Evolutionary conservation across 2,113 vertebrate species (phyloP).

Genomic region (Rutilus rutilus): DNA sequence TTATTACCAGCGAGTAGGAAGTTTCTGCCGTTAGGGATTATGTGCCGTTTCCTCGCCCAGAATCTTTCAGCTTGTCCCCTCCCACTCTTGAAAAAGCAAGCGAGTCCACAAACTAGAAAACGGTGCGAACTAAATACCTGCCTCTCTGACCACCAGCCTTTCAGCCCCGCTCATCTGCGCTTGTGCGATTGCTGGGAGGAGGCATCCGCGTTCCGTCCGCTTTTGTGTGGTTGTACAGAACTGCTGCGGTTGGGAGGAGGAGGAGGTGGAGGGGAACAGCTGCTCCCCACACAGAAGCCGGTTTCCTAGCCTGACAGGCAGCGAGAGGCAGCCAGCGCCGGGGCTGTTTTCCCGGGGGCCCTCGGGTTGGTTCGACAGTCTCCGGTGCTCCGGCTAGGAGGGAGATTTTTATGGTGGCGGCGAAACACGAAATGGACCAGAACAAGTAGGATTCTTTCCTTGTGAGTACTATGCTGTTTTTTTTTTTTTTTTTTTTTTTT

Average conservation of each 20-base stretch:
- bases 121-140: constrained; percentile 57
- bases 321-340: constrained; percentile 38
- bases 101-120: constrained; percentile 74
- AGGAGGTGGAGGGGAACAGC: constrained; percentile 82
- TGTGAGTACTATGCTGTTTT: constrained; percentile 68
- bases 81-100: constrained; percentile 80
- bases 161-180: constrained; percentile 30
- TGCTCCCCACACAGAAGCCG: constrained; percentile 80
- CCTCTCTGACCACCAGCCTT: constrained; percentile 43
- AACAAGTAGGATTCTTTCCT: constrained; percentile 67
- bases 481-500: constrained; percentile 17
- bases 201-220: constrained; percentile 57
- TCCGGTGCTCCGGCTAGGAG: constrained; percentile 62
- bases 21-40: constrained; percentile 86
- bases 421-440: constrained; percentile 69
- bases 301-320: constrained; percentile 77
- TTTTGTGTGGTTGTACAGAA: constrained; percentile 64
- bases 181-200: constrained; percentile 61
- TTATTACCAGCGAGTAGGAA: constrained; percentile 79
- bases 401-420: constrained; percentile 73
- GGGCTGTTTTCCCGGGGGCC: constrained; percentile 71
- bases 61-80: constrained; percentile 81
- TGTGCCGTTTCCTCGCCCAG: constrained; percentile 85
- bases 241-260: constrained; percentile 64
- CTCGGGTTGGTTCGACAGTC: constrained; percentile 73